Base-by-base conservation (phyloP, 92 coral and sea anemone genomes). In the Actinernus sp. region DNA sequence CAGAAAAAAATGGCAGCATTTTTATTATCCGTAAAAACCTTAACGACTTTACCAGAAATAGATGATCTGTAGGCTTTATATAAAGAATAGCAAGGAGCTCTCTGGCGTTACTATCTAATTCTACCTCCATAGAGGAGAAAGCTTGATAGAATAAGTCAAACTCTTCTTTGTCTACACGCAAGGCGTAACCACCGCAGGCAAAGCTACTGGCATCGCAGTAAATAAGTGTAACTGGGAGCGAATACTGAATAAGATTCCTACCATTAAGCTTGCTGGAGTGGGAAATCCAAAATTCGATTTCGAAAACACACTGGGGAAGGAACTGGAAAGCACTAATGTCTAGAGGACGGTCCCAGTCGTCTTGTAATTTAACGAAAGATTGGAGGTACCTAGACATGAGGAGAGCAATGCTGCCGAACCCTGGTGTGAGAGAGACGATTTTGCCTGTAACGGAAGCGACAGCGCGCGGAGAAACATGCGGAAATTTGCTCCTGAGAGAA, bases 51-150 rank as follows among this genome's bases (percentile, higher is more conserved):
- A 24, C 59, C 68, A 1, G 29, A 45, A 31, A 73, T 47, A 73
- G 47, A 11, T 16, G 60, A 61, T 36, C 47, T 44, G 21, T 41
- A 59, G 8, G 59, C 45, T 38, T 51, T 60, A 21, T 30, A 32
- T 44, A 56, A 22, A 58, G 52, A 44, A 57, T 71, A 13, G 58
- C 78, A 14, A 71, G 26, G 22, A 61, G 25, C 53, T 73, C 81
- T 45, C 81, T 73, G 23, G 49, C 81, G 31, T 61, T 61, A 21
- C 81, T 73, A 47, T 73, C 81, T n/a, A 40, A 19, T 20, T 26
- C 41, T 31, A 53, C 28, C 41, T 61, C 71, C 71, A 23, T 24
- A 11, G 71, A 49, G 25, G 67, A 36, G 55, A 75, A 65, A 8
- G 67, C 76, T 52, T 52, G 26, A 26, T 2, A 75, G 32, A 36